Evolutionary conservation across 2,797 vertebrate genomes (phyloP), one percentile per base, ranked within the genome.

Genomic region (Phataginus tetradactyla): DNA sequence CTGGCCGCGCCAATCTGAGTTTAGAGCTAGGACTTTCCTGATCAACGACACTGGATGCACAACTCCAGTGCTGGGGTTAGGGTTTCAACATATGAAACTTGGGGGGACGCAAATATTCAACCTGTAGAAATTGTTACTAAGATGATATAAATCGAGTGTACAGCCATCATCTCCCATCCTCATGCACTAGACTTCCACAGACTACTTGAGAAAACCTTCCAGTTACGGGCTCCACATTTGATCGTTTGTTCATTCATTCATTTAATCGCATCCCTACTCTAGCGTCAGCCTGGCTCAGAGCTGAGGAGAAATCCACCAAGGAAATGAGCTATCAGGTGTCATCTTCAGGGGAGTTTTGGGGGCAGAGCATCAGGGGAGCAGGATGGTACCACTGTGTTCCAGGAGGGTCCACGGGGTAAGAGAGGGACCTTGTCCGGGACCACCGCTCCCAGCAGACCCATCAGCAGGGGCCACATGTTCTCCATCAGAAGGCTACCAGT

Each of bases 281-380:
- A 42, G 72, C 5, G 21, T 59, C 27, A 21, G 59, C 14, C 20
- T 23, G 20, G 39, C 42, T 81, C 32, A 18, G 7, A 18, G 69
- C 29, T 17, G 9, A 37, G 68, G 68, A 45, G 57, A 32, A 37
- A 51, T 29, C 15, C n/a, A 34, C 29, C 21, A 6, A 21, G 17
- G 13, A 39, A 2, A 4, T 4, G 39, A 51, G 11, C 20, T 1
- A 5, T 1, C 0, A 0, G 29, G 20, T n/a, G 14, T 61, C 7
- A 23, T 34, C 34, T 37, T 71, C 12, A 7, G 21, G 37, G 14
- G 27, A 61, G 37, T 34, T 0, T 0, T 0, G 23, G 27, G 14
- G 34, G 12, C 23, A 23, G 59, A 20, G 37, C 15, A 12, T 23
- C 63, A 10, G 7, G 6, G 17, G 5, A 11, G 8, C 15, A 39